A percentile compares a stretch with the other conserved stretches of the same genome.
These are phyloP conservation scores for Phoxinus dragarum DNA, from an alignment of 2,797 vertebrate genomes.

Conservation along the genomic window DNA sequence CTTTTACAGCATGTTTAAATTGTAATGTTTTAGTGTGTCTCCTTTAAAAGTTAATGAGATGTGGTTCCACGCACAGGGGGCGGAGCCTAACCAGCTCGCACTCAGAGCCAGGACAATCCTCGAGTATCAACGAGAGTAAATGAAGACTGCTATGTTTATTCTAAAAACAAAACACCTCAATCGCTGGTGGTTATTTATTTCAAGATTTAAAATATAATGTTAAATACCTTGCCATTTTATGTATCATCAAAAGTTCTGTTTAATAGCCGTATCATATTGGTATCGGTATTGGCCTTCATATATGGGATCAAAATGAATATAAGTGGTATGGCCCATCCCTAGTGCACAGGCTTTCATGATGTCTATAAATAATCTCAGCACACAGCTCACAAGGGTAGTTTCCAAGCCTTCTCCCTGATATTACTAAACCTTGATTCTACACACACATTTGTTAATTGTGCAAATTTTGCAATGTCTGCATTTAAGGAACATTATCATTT, in stretches of 20 bases:
- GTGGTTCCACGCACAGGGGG: too few species aligned
- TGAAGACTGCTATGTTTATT: too few species aligned
- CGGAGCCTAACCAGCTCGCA: too few species aligned
- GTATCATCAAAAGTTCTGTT: not conserved
- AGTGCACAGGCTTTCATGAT: not conserved
- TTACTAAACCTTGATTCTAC: slow-evolving; percentile 24
- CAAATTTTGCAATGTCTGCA: slow-evolving; percentile 50
- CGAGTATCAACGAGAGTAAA: too few species aligned
- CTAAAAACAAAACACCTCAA: too few species aligned
- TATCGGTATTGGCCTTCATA: not conserved
- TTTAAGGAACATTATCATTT: slow-evolving; percentile 51
- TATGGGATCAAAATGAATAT: not conserved
- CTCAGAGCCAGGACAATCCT: too few species aligned
- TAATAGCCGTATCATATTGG: not conserved
- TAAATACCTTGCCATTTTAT: not conserved
- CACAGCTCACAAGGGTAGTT: slow-evolving; percentile 40
- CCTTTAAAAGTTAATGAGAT: too few species aligned
- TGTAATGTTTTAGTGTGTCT: too few species aligned
- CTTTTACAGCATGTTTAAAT: too few species aligned
- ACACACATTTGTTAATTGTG: slow-evolving; percentile 38
- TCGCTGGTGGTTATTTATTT: not conserved
- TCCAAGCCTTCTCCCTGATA: slow-evolving; percentile 25
- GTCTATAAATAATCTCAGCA: slow-evolving; percentile 31
- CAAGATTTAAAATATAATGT: not conserved
- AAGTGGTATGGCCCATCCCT: not conserved